Evolutionary conservation across 1,140 invertebrate species (phyloP).

Genomic region (Neodiprion virginianus): DNA sequence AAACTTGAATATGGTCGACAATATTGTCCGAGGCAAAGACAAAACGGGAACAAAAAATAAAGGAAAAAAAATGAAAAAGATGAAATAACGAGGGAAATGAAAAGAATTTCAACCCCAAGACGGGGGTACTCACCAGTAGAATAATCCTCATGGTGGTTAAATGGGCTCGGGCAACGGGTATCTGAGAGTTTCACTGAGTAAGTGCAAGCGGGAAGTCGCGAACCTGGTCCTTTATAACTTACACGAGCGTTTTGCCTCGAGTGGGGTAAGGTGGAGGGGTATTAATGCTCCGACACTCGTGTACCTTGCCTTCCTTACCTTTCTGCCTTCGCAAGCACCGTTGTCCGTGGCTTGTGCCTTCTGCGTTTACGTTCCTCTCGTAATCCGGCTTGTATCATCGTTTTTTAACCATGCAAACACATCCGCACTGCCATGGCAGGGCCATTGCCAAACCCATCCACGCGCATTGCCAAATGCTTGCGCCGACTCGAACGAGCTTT

Average conservation of each 20-base stretch:
- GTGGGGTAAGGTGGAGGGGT: constrained; percentile 32
- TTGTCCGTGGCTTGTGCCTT: background rate
- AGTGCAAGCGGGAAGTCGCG: constrained; percentile 57
- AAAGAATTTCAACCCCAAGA: background rate
- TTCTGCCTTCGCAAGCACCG: background rate
- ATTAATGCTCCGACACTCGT: background rate
- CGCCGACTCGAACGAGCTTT: constrained; percentile 5
- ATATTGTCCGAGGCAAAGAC: too few species aligned
- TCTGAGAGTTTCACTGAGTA: constrained; percentile 59
- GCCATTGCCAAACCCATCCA: constrained; percentile 53
- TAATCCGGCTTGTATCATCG: too few species aligned
- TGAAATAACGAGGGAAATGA: too few species aligned
- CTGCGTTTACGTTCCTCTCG: too few species aligned
- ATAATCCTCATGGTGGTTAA: constrained; percentile 58
- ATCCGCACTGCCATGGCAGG: background rate
- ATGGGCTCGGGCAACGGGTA: constrained; percentile 43
- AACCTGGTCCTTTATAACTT: constrained; percentile 61
- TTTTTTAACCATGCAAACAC: too few species aligned
- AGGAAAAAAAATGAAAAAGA: too few species aligned
- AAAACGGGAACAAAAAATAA: too few species aligned
- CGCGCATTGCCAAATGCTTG: constrained; percentile 38
- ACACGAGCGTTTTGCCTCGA: constrained; percentile 46
- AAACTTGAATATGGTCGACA: too few species aligned
- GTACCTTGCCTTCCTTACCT: constrained; percentile 21
- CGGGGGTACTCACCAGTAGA: constrained; percentile 50